Base-by-base conservation (phyloP, 2,888 invertebrate species). In the Hermodice carunculata region DNA sequence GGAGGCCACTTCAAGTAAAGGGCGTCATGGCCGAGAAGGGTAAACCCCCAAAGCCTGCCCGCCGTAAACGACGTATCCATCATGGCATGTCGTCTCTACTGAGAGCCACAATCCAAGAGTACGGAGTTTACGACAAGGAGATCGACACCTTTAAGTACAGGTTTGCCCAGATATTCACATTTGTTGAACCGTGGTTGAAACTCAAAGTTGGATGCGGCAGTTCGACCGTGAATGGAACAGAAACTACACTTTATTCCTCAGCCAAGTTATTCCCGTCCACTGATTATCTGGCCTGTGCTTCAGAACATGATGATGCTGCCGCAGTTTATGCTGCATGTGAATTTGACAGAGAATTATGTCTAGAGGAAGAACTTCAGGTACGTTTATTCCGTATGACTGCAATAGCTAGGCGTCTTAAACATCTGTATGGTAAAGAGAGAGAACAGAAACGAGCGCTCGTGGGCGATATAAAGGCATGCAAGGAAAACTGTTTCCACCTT, bases 341-440 rank as follows among this genome's bases (percentile, higher is more conserved):
- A 2, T 40, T 37, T 19, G 52, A 49, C 22, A 37, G 60, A 5
- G 52, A 40, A 32, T 31, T 51, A 4, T 34, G 51, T 17, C 42
- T 60, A 14, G 60, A 60, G 51, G 60, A 60, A 42, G 60, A 60
- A 22, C 31, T 60, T 3, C 49, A 60, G 11, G 37, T 52, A 26
- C 37, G 60, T 28, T 29, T 60, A 14, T 37, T 37, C 6, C 51
- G 60, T 29, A 60, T 60, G 60, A 60, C 60, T 43, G 19, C 52
- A 51, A 60, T 60, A 5, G 60, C 60, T 34, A 60, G 52, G 14
- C 37, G 34, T 26, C 51, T 60, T 14, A 24, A 42, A 28, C 26
- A 29, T 17, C 32, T 24, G 11, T 31, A 22, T 31, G 31, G 29
- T 31, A 60, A 60, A 29, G 60, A 60, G 31, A 34, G 51, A 22